Percentiles rank a stretch among this genome's conserved stretches.
Conservation (phyloP, 2,888 invertebrate species). For the Limenitis camilla region DNA sequence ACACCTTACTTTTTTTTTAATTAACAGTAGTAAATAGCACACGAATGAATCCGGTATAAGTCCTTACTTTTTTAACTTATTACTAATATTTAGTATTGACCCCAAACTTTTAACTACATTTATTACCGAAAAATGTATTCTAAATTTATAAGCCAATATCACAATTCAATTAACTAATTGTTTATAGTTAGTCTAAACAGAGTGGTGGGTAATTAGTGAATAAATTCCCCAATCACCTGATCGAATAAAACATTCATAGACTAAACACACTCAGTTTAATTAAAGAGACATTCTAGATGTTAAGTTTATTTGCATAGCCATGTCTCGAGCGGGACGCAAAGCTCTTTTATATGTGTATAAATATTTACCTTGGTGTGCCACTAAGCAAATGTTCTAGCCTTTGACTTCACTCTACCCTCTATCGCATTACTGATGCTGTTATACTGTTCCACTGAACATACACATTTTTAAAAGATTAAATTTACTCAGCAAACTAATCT, state of each 20-base stretch:
- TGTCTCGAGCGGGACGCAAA: constrained; percentile 37
- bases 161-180: constrained; percentile 5
- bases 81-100: too few species aligned
- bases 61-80: too few species aligned
- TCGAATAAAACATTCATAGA: constrained; percentile 22
- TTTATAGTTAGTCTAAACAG: neutral
- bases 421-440: constrained; percentile 36
- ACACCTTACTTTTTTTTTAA: too few species aligned
- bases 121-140: too few species aligned
- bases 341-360: constrained; percentile 55
- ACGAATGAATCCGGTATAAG: too few species aligned
- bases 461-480: neutral
- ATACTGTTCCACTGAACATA: constrained; percentile 27
- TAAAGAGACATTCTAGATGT: constrained; percentile 38
- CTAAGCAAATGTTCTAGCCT: constrained; percentile 55
- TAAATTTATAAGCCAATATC: neutral
- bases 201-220: constrained; percentile 11
- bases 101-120: too few species aligned
- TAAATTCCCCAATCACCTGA: constrained; percentile 14
- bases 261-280: constrained; percentile 29
- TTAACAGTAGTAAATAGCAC: too few species aligned
- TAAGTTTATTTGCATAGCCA: constrained; percentile 39
- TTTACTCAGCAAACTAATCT: neutral
- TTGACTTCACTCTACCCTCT: constrained; percentile 35
- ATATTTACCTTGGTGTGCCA: constrained; percentile 53